phyloP scores from a whole-genome alignment of 2,888 invertebrate species.

The Ischnura elegans region DNA sequence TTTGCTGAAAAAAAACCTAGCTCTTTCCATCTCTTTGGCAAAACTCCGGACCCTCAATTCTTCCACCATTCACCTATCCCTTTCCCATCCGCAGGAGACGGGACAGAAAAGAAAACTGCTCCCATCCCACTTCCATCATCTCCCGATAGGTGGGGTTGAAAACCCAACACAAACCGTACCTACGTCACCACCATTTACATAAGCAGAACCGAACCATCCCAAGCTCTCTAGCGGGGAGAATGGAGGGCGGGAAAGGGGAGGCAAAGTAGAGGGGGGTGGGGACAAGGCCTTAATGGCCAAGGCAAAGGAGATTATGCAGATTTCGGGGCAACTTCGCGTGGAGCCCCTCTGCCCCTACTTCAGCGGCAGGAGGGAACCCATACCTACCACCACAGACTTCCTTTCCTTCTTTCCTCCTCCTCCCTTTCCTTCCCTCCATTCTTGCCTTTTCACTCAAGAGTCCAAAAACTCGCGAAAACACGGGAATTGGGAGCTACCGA shows the following conservation, averaged over 20 bases:
- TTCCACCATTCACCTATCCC: neutral
- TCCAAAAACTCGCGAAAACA: too few relatives aligned
- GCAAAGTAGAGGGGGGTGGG: neutral
- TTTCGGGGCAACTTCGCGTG: slow-evolving; percentile 39
- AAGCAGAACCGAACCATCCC: slow-evolving; percentile 42
- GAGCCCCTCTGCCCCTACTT: neutral
- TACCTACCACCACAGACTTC: too few relatives aligned
- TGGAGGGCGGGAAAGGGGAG: neutral
- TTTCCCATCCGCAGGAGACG: neutral
- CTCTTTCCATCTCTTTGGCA: neutral
- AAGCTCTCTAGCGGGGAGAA: neutral
- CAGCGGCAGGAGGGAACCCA: neutral
- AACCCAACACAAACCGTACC: slow-evolving; percentile 35
- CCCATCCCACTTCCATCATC: slow-evolving; percentile 24
- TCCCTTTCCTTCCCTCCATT: neutral
- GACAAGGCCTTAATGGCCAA: slow-evolving; percentile 47
- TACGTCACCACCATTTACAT: slow-evolving; percentile 40
- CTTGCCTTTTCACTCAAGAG: neutral
- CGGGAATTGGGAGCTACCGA: too few relatives aligned
- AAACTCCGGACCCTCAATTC: neutral
- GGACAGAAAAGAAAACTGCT: neutral
- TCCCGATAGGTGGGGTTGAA: slow-evolving; percentile 18
- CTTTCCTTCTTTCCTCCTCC: neutral
- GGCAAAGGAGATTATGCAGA: slow-evolving; percentile 63
- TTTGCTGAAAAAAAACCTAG: neutral